Conservation (phyloP, 2,113 vertebrate species). For the Cebidichthys violaceus region DNA sequence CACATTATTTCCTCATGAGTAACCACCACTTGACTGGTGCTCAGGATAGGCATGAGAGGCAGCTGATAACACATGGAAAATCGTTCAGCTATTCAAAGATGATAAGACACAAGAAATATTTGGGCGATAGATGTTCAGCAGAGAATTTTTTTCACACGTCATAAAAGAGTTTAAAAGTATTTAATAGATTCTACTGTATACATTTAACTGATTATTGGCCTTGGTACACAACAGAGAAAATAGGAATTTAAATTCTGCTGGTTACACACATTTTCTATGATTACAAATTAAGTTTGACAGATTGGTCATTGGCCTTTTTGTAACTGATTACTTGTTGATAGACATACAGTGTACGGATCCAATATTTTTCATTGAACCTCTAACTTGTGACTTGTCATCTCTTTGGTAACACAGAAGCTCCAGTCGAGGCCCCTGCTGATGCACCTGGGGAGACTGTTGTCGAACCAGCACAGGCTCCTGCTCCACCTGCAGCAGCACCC, state of each 20-base stretch:
- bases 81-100: slow-evolving; percentile 28
- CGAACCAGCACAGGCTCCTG: slow-evolving; percentile 2
- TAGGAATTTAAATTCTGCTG: neutral
- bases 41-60: slow-evolving; percentile 60
- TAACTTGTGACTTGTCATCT: slow-evolving; percentile 30
- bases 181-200: neutral
- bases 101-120: slow-evolving; percentile 66
- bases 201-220: neutral
- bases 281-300: neutral
- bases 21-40: slow-evolving; percentile 70
- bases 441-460: slow-evolving; percentile 9
- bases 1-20: slow-evolving; percentile 79
- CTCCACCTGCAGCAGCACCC: slow-evolving; percentile 29
- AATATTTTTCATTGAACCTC: neutral
- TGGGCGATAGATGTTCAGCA: slow-evolving; percentile 35
- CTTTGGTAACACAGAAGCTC: slow-evolving; percentile 27
- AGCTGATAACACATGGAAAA: slow-evolving; percentile 78
- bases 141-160: slow-evolving; percentile 13
- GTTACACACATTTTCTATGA: neutral
- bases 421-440: slow-evolving; percentile 47
- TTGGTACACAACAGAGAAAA: neutral
- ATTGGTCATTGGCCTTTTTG: neutral
- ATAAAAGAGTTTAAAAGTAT: neutral
- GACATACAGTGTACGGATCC: neutral
- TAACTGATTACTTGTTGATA: neutral